Evolutionary conservation across 1,140 invertebrate genomes (phyloP).

Genomic region (Orussus abietinus): DNA sequence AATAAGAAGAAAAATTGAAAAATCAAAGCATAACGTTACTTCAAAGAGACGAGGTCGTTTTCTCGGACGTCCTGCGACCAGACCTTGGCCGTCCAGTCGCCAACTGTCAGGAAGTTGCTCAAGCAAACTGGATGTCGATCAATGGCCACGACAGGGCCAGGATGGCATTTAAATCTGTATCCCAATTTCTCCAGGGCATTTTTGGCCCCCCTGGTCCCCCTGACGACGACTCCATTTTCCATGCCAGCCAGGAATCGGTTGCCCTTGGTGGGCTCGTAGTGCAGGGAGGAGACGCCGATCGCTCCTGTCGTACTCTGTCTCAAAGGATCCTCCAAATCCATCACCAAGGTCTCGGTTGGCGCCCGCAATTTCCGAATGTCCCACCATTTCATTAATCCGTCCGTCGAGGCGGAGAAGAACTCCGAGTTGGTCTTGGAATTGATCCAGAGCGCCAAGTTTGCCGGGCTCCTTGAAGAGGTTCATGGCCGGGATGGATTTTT

Average conservation of each 20-base stretch:
- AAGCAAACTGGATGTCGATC: constrained; percentile 79
- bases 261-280: constrained; percentile 84
- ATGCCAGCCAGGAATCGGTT: constrained; percentile 55
- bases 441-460: constrained; percentile 70
- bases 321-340: constrained; percentile 68
- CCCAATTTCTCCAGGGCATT: constrained; percentile 71
- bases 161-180: constrained; percentile 70
- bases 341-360: constrained; percentile 73
- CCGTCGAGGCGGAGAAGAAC: constrained; percentile 84
- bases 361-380: constrained; percentile 77
- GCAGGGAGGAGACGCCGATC: constrained; percentile 73
- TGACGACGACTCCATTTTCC: constrained; percentile 64
- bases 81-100: constrained; percentile 81
- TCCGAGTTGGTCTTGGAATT: constrained; percentile 77
- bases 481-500: too few species aligned
- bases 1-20: too few species aligned
- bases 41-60: constrained; percentile 78
- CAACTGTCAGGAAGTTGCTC: constrained; percentile 85
- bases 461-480: constrained; percentile 74
- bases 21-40: too few species aligned
- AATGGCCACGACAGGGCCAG: constrained; percentile 76
- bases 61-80: constrained; percentile 89
- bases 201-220: constrained; percentile 71
- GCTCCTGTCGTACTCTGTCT: constrained; percentile 62
- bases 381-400: constrained; percentile 76